phyloP scores from a whole-genome alignment of 2,888 invertebrate species.

The Chloromyia formosa region DNA sequence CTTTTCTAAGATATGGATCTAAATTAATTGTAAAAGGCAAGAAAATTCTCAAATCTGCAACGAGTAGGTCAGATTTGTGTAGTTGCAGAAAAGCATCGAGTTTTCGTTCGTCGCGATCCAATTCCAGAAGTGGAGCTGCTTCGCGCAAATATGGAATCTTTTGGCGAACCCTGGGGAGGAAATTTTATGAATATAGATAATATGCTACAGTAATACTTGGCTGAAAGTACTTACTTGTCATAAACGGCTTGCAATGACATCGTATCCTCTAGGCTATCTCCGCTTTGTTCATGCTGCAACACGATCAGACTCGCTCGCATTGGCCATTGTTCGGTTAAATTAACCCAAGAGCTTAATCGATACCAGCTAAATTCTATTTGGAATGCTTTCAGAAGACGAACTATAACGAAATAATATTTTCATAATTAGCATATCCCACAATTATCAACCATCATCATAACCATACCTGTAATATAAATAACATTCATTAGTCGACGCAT shows the following conservation, averaged over 20 bases:
- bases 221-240: slow-evolving; percentile 91
- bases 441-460: background rate
- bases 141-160: slow-evolving; percentile 86
- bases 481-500: slow-evolving; percentile 97
- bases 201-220: background rate
- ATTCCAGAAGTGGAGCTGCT: slow-evolving; percentile 85
- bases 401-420: slow-evolving; percentile 64
- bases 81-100: slow-evolving; percentile 91
- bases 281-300: slow-evolving; percentile 88
- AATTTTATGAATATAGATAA: slow-evolving; percentile 7
- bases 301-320: slow-evolving; percentile 98
- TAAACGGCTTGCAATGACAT: slow-evolving; percentile 89
- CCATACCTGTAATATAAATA: slow-evolving; percentile 88
- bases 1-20: slow-evolving; percentile 97
- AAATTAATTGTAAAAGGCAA: slow-evolving; percentile 97
- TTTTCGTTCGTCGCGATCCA: slow-evolving; percentile 95
- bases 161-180: slow-evolving; percentile 74
- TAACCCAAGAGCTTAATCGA: slow-evolving; percentile 96
- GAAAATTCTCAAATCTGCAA: slow-evolving; percentile 92
- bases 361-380: slow-evolving; percentile 99
- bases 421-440: background rate
- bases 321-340: slow-evolving; percentile 99
- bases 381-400: slow-evolving; percentile 95
- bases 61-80: slow-evolving; percentile 84
- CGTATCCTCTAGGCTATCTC: slow-evolving; percentile 86